These are phyloP conservation scores for Callopanchax toddi DNA, from an alignment of 2,113 vertebrate species.

Conservation along the genomic window DNA sequence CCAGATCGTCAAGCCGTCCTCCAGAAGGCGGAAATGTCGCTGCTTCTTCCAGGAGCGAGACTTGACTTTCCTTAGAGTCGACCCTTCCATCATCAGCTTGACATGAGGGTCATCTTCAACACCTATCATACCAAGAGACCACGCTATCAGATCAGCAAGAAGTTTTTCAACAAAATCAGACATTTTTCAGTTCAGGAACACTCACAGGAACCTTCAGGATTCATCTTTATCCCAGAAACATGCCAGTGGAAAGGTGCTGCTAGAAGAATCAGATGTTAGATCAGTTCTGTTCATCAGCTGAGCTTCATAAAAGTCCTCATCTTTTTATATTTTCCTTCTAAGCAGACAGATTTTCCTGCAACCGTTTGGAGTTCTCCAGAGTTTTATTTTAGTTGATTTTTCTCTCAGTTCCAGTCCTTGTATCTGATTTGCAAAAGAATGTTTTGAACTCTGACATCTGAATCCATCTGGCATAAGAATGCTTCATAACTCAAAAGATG, in stretches of 20 bases:
- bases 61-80: constrained; percentile 89
- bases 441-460: no score
- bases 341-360: not conserved
- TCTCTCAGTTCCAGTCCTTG: no score
- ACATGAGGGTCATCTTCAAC: constrained; percentile 82
- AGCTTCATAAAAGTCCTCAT: no score
- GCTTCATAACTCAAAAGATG: no score
- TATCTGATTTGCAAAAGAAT: no score
- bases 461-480: no score
- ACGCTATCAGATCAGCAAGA: not conserved
- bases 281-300: no score
- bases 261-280: constrained; percentile 39
- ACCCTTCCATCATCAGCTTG: constrained; percentile 87
- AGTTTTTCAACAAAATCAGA: not conserved
- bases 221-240: constrained; percentile 64
- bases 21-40: constrained; percentile 89
- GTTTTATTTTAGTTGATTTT: no score
- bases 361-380: not conserved
- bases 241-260: constrained; percentile 46
- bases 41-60: constrained; percentile 91
- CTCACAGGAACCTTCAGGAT: constrained; percentile 65
- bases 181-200: not conserved
- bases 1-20: constrained; percentile 92
- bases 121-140: constrained; percentile 56
- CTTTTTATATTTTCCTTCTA: no score